Evolutionary conservation across 2,888 invertebrate genomes (phyloP), one percentile per base, ranked within the genome.

Genomic region (Hedya salicella): DNA sequence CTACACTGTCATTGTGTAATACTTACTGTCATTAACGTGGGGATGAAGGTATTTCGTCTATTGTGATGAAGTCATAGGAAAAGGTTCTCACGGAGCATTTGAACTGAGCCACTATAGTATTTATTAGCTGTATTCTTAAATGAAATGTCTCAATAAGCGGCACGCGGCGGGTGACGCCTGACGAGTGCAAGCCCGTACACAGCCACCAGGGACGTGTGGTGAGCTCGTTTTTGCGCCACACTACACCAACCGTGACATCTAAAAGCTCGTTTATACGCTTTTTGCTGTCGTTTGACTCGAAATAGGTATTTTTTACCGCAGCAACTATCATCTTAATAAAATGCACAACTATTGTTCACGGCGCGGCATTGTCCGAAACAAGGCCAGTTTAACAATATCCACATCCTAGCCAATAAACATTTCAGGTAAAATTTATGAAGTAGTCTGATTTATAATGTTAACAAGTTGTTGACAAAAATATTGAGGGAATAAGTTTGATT

Each of bases 231-330:
- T 90, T 91, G 82, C 70, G 72, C 77, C 78, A 78, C 77, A 80
- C 77, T 81, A 86, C 77, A 76, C 79, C 79, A 78, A 87, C 81
- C 91, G 88, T 90, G 82, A 89, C 88, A 83, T 82, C 85, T 86
- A 87, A 90, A 91, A 88, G 88, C 87, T 89, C 88, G 85, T 89
- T 88, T 88, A 88, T 83, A 85, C 82, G 85, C 86, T 90, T 89
- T 83, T 89, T 89, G 82, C 85, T 79, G 77, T 74, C 78, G 75
- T 80, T 85, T 81, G 82, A 82, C 78, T 83, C 75, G 73, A 80
- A 80, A 82, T 77, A 78, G 75, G 67, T 57, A 69, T 82, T 85
- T 86, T 86, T 85, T 85, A 74, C 71, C 42, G 13, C 25, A 30
- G 70, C 61, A 72, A 73, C 79, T 79, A 83, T 82, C 80, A 82